Percentiles rank a stretch among this genome's conserved stretches.
Evolutionary conservation across 2,113 vertebrate genomes (phyloP).

Genomic region (Acanthisitta chloris): DNA sequence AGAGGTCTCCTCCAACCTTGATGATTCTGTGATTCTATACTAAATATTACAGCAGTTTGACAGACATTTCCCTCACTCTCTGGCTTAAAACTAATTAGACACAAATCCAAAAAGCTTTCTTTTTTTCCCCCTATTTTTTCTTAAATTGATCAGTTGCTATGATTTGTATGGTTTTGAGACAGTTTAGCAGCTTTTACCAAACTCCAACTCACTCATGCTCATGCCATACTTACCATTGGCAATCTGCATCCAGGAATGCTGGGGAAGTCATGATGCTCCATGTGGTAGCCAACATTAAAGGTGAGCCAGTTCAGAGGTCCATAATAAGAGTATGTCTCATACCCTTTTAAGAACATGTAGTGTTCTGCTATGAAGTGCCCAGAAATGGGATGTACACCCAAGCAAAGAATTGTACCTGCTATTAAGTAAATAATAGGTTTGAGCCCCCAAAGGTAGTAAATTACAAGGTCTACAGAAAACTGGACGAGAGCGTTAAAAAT

Average conservation of each 20-base stretch:
- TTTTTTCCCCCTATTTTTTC: no score
- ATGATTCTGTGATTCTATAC: no score
- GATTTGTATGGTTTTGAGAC: not conserved
- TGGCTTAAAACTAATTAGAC: not conserved
- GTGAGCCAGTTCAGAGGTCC: conserved; percentile 92
- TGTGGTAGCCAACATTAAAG: conserved; percentile 96
- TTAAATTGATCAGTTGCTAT: not conserved
- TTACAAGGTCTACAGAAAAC: conserved; percentile 74
- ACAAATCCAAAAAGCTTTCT: not conserved
- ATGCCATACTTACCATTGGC: conserved; percentile 81
- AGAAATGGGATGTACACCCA: conserved; percentile 95
- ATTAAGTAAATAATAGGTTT: conserved; percentile 91
- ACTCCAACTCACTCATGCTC: not conserved
- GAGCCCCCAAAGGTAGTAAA: conserved; percentile 85
- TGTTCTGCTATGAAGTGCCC: conserved; percentile 98
- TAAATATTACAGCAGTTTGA: not conserved
- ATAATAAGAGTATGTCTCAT: conserved; percentile 98
- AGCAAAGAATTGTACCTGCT: conserved; percentile 85
- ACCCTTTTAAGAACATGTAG: conserved; percentile 94
- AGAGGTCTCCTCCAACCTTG: no score
- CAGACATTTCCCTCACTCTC: not conserved
- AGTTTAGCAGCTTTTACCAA: not conserved
- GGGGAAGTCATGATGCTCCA: conserved; percentile 98
- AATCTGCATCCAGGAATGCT: conserved; percentile 93
- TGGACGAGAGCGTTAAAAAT: conserved; percentile 83